Evolutionary conservation across 2,888 invertebrate species (phyloP), one percentile per base, ranked within the genome.

Genomic region (Oscheius onirici): DNA sequence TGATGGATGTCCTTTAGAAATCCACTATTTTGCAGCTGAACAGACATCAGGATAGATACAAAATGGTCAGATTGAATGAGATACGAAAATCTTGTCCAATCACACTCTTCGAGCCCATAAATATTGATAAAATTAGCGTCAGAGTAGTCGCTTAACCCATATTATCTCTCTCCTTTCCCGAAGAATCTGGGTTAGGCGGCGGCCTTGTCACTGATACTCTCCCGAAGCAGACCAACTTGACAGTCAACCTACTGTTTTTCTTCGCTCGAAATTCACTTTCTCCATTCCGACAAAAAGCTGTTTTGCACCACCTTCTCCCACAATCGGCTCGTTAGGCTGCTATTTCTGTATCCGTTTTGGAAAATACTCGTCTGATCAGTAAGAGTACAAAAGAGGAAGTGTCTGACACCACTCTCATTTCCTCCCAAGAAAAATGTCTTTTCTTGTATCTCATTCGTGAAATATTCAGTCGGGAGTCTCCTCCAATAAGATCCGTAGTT

Each of bases 171-270:
- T 34, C 34, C 34, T 3, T 34, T 34, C 34, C 26, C 22, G 43
- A n/a, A 34, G 58, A 60, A 60, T 60, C 52, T 66, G 52, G 54
- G 52, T 66, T 66, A 66, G 60, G 43, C 60, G 20, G 58, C 58
- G 58, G 58, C 34, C 40, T 41, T 41, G 43, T 60, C 60, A 43
- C 17, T 60, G 60, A 60, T 60, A 60, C 24, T 49, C 17, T 17
- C 43, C 60, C 17, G 10, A 17, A 6, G n/a, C 22, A 24, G 26
- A 10, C 60, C 60, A 60, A 60, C 60, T 60, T 60, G 60, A 60
- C 26, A 43, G 44, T 13, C 60, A 20, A 15, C 43, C 43, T 43
- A 43, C 41, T 24, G 6, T n/a, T 34, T 34, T 43, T 34, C 11
- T 15, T 57, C 15, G 15, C 46, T 24, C 28, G n/a, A 24, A 3